Base-by-base conservation (phyloP, 2,113 vertebrate genomes). In the Spea multiplicata region DNA sequence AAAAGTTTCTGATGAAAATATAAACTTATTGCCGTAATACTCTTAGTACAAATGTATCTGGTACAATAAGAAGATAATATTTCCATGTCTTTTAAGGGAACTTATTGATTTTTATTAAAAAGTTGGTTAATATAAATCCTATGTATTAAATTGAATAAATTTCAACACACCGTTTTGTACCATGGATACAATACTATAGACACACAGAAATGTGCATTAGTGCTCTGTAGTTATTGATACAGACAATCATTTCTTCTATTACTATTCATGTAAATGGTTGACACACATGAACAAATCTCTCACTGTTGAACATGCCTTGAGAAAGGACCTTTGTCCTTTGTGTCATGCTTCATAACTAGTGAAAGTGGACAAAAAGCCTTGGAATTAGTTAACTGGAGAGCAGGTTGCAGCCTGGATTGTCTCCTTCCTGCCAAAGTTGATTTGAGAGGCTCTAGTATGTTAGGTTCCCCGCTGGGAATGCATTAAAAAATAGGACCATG, bases 371-470 rank as follows among this genome's bases (percentile, higher is more conserved):
- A 73, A 69, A 67, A 76, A 76, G 66, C 52, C 75, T 57, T 59
- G 57, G 66, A 69, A 76, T 76, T 48, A 59, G 45, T 80, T 80
- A 73, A 71, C 49, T 48, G 76, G 49, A 73, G 48, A 66, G 64
- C 77, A 57, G 70, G 9, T 61, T 67, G 52, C 65, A 73, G 70
- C 44, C 68, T 70, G 46, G 48, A 62, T 73, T 61, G 44, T 62
- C 64, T 80, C 65, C 62, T 80, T 65, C 10, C 77, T 80, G 77
- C 70, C 77, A 73, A 80, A 80, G 70, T 80, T 62, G 77, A 80
- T 80, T 80, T 80, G 62, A 80, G 71, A 80, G 67, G 62, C 77
- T 80, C 71, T 73, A 80, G 62, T 78, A 71, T 30, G 77, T 73
- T 73, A 14, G 14, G 61, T 73, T 59, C 64, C 71, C 77, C 52